A percentile compares a stretch with the other conserved stretches of the same genome.
phyloP scores from a whole-genome alignment of 2,888 invertebrate genomes.

The Tanytarsus gracilentus region DNA sequence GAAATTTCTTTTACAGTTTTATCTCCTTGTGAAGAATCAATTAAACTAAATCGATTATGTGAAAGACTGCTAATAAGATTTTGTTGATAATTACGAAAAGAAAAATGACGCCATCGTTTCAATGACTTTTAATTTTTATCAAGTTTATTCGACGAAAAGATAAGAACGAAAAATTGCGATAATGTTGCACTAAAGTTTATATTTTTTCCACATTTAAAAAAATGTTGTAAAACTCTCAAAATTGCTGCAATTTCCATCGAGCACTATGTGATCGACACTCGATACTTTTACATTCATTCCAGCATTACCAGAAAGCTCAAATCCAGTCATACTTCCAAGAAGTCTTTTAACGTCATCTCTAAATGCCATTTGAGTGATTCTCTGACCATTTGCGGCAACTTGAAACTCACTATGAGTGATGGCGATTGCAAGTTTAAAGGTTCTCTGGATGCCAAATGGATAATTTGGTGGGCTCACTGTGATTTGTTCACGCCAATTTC shows the following conservation, averaged over 20 bases:
- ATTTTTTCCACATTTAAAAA: no score
- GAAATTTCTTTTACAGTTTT: neutral
- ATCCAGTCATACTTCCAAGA: neutral
- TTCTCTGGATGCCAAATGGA: neutral
- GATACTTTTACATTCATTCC: neutral
- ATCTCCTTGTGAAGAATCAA: conserved; percentile 18
- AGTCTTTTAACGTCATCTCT: neutral
- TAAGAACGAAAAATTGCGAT: no score
- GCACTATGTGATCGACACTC: neutral
- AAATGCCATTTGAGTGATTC: neutral
- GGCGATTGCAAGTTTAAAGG: neutral
- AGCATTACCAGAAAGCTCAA: neutral
- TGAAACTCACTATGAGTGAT: neutral
- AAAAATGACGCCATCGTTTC: no score
- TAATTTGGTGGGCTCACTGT: neutral
- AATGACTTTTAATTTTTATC: no score
- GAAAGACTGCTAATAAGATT: no score
- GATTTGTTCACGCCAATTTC: neutral
- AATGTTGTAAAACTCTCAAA: conserved; percentile 4
- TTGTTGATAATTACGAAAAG: no score
- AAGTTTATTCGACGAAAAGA: no score
- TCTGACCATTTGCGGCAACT: neutral
- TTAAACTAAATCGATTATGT: no score
- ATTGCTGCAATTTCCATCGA: neutral
- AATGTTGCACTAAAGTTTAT: no score